Evolutionary conservation across 2,113 vertebrate species (phyloP).

Genomic region (Hassar affinis): DNA sequence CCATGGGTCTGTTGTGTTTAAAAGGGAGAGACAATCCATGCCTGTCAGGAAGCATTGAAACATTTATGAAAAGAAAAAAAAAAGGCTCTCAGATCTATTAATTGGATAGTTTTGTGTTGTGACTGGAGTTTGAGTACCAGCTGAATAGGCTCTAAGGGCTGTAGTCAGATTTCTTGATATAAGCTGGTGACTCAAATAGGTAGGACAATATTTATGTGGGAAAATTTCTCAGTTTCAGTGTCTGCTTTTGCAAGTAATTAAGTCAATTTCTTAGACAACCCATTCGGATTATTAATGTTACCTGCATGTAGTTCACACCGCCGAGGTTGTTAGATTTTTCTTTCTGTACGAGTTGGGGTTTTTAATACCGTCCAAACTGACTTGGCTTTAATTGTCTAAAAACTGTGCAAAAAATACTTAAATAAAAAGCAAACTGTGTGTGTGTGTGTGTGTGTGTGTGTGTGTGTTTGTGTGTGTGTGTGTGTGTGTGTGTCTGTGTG

Average conservation of each 20-base stretch:
- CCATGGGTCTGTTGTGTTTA: slow-evolving; percentile 58
- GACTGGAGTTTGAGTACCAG: slow-evolving; percentile 43
- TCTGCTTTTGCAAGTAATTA: not conserved
- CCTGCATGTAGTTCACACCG: not conserved
- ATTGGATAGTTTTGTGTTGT: slow-evolving; percentile 49
- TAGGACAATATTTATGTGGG: not conserved
- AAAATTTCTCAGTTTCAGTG: not conserved
- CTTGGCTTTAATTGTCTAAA: not conserved
- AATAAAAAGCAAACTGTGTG: no score
- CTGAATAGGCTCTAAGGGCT: slow-evolving; percentile 18
- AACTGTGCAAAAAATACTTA: no score
- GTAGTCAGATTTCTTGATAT: not conserved
- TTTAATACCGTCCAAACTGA: not conserved
- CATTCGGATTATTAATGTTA: not conserved
- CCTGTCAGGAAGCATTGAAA: slow-evolving; percentile 52
- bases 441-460: no score
- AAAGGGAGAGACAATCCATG: slow-evolving; percentile 46
- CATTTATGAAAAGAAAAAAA: slow-evolving; percentile 43
- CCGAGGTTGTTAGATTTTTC: not conserved
- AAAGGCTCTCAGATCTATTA: slow-evolving; percentile 41
- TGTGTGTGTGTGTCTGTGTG: no score
- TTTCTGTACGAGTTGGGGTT: not conserved
- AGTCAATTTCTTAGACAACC: not conserved
- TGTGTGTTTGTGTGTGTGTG: no score
- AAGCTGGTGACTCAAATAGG: not conserved